phyloP scores from a whole-genome alignment of 1,140 invertebrate species.

The Andricus grossulariae region DNA sequence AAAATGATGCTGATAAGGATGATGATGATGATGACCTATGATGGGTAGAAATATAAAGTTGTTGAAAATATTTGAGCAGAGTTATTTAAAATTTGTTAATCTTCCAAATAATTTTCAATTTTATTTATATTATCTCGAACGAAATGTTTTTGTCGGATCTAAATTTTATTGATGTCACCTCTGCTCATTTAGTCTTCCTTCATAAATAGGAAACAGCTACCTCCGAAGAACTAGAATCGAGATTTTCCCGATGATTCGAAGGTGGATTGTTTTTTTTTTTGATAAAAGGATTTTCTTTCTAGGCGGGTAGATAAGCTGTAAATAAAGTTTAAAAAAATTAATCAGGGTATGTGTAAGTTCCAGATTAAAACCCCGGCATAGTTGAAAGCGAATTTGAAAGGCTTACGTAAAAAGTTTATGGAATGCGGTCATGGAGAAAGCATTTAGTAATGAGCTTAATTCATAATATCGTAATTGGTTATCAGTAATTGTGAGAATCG shows the following conservation, averaged over 20 bases:
- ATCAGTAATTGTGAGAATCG: no score
- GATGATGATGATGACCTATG: no score
- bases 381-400: background rate
- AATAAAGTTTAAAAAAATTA: conserved; percentile 1
- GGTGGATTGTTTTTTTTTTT: conserved; percentile 19
- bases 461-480: background rate
- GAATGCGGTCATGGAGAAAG: background rate
- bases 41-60: no score
- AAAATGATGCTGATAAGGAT: no score
- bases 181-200: background rate
- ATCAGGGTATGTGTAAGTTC: conserved; percentile 7
- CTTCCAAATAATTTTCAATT: no score
- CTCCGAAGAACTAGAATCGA: conserved; percentile 14
- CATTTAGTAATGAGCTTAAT: conserved; percentile 1
- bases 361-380: conserved; percentile 1
- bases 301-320: background rate
- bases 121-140: no score
- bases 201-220: conserved; percentile 12
- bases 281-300: background rate
- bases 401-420: background rate
- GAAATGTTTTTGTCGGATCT: no score
- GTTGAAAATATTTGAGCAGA: no score
- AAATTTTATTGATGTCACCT: no score
- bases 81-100: no score
- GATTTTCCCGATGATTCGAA: background rate